Percentiles rank a stretch among this genome's conserved stretches.
phyloP scores from a whole-genome alignment of 1,140 invertebrate genomes.

The Cyclargus thomasi region DNA sequence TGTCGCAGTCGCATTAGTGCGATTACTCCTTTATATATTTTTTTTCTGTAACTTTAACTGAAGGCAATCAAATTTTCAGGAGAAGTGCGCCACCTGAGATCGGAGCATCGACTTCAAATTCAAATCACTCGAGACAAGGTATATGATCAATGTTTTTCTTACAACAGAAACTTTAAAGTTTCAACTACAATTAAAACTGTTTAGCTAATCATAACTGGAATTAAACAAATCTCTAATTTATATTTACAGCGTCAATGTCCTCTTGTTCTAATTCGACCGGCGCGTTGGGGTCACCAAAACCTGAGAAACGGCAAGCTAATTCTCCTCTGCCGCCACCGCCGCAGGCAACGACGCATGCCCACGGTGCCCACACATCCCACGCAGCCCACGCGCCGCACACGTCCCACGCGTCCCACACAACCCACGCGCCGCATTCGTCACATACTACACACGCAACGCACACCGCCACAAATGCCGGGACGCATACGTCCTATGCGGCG shows the following conservation, averaged over 20 bases:
- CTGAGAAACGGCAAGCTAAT: constrained; percentile 90
- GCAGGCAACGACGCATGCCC: constrained; percentile 29
- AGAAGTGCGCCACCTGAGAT: constrained; percentile 62
- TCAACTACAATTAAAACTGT: not conserved
- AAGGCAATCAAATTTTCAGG: constrained; percentile 29
- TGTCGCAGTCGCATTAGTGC: too few species aligned
- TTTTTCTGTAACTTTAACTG: too few species aligned
- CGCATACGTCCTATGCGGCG: constrained; percentile 1
- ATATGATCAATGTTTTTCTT: constrained; percentile 22
- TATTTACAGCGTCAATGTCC: constrained; percentile 81
- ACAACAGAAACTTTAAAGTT: not conserved
- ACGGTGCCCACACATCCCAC: constrained; percentile 25
- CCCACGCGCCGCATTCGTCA: constrained; percentile 17
- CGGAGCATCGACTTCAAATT: constrained; percentile 42
- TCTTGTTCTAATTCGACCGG: constrained; percentile 83
- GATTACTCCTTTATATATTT: too few species aligned
- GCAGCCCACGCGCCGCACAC: constrained; percentile 4
- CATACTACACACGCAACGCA: constrained; percentile 16
- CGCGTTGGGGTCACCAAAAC: constrained; percentile 86
- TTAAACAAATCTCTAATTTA: not conserved
- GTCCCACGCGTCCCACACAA: constrained; percentile 19
- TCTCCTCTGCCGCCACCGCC: constrained; percentile 86
- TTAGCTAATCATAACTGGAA: not conserved
- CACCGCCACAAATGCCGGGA: not conserved
- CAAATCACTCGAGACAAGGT: constrained; percentile 85